phyloP scores from a whole-genome alignment of 2,797 vertebrate species.

The Balearica regulorum region DNA sequence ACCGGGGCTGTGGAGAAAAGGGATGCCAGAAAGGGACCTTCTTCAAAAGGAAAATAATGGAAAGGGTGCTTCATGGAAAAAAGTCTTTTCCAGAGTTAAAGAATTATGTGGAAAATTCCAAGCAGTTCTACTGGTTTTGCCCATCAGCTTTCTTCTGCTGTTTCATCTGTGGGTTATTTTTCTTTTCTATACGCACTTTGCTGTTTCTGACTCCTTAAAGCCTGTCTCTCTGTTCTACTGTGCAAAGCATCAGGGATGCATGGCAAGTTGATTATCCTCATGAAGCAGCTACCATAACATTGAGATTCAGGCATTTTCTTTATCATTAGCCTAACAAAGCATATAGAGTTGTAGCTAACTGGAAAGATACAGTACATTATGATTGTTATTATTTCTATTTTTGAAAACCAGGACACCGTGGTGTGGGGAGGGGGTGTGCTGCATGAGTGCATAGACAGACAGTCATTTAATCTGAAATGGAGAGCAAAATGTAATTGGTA shows the following conservation, averaged over 20 bases:
- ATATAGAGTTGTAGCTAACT: constrained; percentile 58
- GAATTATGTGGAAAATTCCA: background rate
- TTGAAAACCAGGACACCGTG: constrained; percentile 26
- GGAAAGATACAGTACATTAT: constrained; percentile 61
- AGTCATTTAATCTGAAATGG: constrained; percentile 63
- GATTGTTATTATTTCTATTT: constrained; percentile 67
- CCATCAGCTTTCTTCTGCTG: background rate
- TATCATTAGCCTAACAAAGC: constrained; percentile 67
- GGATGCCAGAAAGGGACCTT: background rate
- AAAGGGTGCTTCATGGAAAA: background rate
- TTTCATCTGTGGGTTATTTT: constrained; percentile 25
- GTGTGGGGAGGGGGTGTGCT: background rate
- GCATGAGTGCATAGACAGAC: background rate
- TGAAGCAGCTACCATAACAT: constrained; percentile 49
- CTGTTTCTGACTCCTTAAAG: constrained; percentile 27
- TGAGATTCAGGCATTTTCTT: constrained; percentile 62
- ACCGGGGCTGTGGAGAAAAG: background rate
- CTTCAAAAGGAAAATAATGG: background rate
- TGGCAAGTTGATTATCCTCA: constrained; percentile 58
- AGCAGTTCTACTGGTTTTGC: background rate
- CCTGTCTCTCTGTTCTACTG: constrained; percentile 32
- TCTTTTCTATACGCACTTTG: background rate
- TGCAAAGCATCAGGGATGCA: constrained; percentile 37
- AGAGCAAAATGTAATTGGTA: constrained; percentile 64
- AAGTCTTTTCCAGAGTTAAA: background rate